Base-by-base conservation (phyloP, 1,140 invertebrate species). In the Acromyrmex heyeri region DNA sequence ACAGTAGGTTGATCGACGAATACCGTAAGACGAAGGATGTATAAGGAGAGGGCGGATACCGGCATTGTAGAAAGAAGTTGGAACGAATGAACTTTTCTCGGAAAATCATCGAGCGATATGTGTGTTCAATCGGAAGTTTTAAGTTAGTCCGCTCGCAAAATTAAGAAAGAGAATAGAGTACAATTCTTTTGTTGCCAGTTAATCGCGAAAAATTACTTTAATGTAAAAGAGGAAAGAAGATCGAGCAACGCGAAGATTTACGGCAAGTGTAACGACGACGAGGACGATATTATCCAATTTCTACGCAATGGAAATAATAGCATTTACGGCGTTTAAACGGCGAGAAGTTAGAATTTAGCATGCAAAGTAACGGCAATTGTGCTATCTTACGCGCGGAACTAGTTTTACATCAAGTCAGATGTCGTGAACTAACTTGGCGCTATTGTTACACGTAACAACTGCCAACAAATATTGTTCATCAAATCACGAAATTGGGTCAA, bases 401-500 rank as follows among this genome's bases (percentile, higher is more conserved):
- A 83, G 38, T 62, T 83, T 57, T 50, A 34, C 69, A 34, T 83
- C 69, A 83, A 83, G 69, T 83, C 69, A 48, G 69, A 83, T 50
- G 79, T 70, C 79, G 27, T 14, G 14, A 75, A 83, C 67, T 73
- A 83, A 83, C 24, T 83, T 73, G 53, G 21, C 4, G 55, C 79
- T 30, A 83, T 75, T 83, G 79, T 83, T 50, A 27, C 48, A 57
- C 64, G 77, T 57, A 24, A 21, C 55, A 73, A 48, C 69, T 61
- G 55, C 55, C 38, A 59, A 83, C 79, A 73, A 83, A 75, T 82
- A 82, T 83, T 83, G 55, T 75, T 83, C 69, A 50, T 55, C 10
- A 62, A 44, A 69, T 81, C 30, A 21, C 18, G 18, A 3, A 83
- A 82, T 44, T 82, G 69, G 27, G n/a, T 83, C 55, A 34, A 61